phyloP scores from a whole-genome alignment of 2,797 vertebrate genomes.

The Cirrhinus mrigala region DNA sequence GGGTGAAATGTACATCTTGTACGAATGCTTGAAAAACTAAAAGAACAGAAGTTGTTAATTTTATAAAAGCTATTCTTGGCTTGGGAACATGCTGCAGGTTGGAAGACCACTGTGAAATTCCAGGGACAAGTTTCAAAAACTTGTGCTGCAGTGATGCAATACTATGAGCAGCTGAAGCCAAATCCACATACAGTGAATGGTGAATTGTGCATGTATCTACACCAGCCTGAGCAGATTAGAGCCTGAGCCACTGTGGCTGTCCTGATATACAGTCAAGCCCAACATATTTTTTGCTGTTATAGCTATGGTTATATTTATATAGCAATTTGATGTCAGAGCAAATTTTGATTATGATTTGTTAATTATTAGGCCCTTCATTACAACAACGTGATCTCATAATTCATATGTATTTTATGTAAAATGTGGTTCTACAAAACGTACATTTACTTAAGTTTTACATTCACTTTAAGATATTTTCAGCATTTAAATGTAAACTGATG shows the following conservation, averaged over 20 bases:
- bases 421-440: too few species aligned
- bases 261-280: neutral
- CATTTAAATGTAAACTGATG: too few species aligned
- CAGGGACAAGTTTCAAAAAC: neutral
- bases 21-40: neutral
- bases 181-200: constrained; percentile 19
- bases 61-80: constrained; percentile 6
- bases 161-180: neutral
- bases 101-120: neutral
- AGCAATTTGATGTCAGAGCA: neutral
- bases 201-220: constrained; percentile 6
- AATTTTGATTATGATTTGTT: neutral
- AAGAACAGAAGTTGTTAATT: constrained; percentile 21
- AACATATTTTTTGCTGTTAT: neutral
- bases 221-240: constrained; percentile 24
- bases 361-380: neutral
- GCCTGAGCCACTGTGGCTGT: neutral
- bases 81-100: neutral
- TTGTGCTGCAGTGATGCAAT: neutral
- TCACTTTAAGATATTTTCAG: too few species aligned
- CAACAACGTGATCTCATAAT: too few species aligned
- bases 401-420: too few species aligned
- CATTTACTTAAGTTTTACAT: too few species aligned
- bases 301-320: neutral
- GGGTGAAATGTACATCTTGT: constrained; percentile 18